phyloP scores from a whole-genome alignment of 2,797 vertebrate genomes.

The Hoplostethus atlanticus region DNA sequence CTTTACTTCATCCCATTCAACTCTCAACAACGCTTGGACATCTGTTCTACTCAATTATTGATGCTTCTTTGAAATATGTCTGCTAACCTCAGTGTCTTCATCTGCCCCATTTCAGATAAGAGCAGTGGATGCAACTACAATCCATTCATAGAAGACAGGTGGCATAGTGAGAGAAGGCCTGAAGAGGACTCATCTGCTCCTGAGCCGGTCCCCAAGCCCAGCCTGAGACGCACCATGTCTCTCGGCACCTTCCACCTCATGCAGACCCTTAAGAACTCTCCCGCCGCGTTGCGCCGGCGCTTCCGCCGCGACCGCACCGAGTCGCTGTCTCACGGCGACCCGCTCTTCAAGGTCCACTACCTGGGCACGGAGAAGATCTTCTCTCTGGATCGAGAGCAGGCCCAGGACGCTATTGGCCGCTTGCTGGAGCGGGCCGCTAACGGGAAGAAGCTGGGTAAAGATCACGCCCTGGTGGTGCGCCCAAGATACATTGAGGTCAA shows the following conservation, averaged over 20 bases:
- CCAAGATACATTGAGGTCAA: constrained; percentile 88
- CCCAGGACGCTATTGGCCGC: constrained; percentile 82
- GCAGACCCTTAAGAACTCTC: constrained; percentile 88
- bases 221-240: constrained; percentile 74
- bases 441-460: constrained; percentile 82
- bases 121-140: constrained; percentile 63
- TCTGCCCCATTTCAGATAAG: constrained; percentile 67
- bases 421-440: constrained; percentile 74
- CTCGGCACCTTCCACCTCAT: constrained; percentile 84
- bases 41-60: constrained; percentile 4
- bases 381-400: constrained; percentile 86
- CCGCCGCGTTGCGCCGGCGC: constrained; percentile 82
- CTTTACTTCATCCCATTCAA: background rate
- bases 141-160: constrained; percentile 47
- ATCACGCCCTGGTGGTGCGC: constrained; percentile 87
- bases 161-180: constrained; percentile 54
- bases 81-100: constrained; percentile 20
- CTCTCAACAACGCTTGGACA: background rate
- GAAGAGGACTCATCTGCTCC: constrained; percentile 36
- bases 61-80: constrained; percentile 1
- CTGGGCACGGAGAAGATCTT: constrained; percentile 88
- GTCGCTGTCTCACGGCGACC: constrained; percentile 87
- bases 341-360: constrained; percentile 88
- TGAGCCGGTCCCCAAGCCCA: constrained; percentile 5
- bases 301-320: constrained; percentile 85